These are phyloP conservation scores for Neosilurus hyrtlii DNA, from an alignment of 2,797 vertebrate species.

Conservation along the genomic window DNA sequence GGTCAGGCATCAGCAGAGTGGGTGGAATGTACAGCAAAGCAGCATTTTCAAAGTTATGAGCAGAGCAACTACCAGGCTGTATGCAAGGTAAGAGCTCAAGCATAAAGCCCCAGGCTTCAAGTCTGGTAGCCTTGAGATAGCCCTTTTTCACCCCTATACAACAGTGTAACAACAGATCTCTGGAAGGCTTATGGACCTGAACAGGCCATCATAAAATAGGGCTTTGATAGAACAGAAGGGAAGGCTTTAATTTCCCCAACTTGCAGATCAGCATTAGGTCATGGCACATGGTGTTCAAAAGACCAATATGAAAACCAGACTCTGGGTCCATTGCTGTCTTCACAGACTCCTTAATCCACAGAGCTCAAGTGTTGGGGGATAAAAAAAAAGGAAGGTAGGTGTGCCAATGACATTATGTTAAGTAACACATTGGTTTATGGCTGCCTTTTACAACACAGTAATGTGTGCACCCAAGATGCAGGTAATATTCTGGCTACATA, in stretches of 20 bases:
- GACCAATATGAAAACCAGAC: conserved; percentile 38
- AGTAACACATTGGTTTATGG: not conserved
- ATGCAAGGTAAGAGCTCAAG: too few species aligned
- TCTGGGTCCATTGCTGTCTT: not conserved
- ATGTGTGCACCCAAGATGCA: not conserved
- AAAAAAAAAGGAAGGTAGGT: conserved; percentile 31
- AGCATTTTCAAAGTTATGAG: too few species aligned
- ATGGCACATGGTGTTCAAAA: conserved; percentile 6
- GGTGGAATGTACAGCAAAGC: too few species aligned
- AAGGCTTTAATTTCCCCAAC: conserved; percentile 7
- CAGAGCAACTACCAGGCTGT: too few species aligned
- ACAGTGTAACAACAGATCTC: not conserved
- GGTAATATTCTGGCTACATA: not conserved
- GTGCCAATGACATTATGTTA: not conserved
- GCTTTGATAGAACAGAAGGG: conserved; percentile 13
- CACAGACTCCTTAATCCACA: conserved; percentile 20
- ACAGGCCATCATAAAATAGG: conserved; percentile 24
- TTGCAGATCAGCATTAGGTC: conserved; percentile 14
- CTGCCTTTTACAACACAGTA: not conserved
- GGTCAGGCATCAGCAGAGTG: too few species aligned
- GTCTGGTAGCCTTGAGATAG: too few species aligned
- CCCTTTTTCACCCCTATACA: too few species aligned
- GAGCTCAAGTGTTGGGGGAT: not conserved
- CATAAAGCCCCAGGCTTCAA: too few species aligned
- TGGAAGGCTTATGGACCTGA: conserved; percentile 1